Percentiles rank a stretch among this genome's conserved stretches.
phyloP scores from a whole-genome alignment of 2,113 vertebrate genomes.

The Rattus norvegicus region GRCr8 NC_086020.1:26405501-26406000 shows the following conservation, averaged over 20 bases:
- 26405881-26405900: constrained; percentile 66
- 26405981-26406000: constrained; percentile 76
- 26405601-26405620: constrained; percentile 81
- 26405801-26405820: constrained; percentile 65
- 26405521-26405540: constrained; percentile 82
- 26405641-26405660: constrained; percentile 76
- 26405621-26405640: constrained; percentile 77
- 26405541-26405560: constrained; percentile 83
- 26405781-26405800: constrained; percentile 60
- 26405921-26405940: constrained; percentile 60
- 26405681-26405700: constrained; percentile 62
- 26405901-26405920: constrained; percentile 52
- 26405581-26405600: constrained; percentile 82
- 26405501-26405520: constrained; percentile 81
- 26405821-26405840: constrained; percentile 70
- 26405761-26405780: constrained; percentile 67
- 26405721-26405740: constrained; percentile 68
- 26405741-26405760: constrained; percentile 80
- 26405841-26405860: constrained; percentile 79
- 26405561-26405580: constrained; percentile 83
- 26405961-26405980: constrained; percentile 43
- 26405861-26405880: constrained; percentile 75
- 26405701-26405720: constrained; percentile 64
- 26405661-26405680: constrained; percentile 67
- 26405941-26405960: constrained; percentile 66